These are phyloP conservation scores for Trichomalopsis sarcophagae DNA, from an alignment of 1,140 invertebrate species.

Conservation along the genomic window DNA sequence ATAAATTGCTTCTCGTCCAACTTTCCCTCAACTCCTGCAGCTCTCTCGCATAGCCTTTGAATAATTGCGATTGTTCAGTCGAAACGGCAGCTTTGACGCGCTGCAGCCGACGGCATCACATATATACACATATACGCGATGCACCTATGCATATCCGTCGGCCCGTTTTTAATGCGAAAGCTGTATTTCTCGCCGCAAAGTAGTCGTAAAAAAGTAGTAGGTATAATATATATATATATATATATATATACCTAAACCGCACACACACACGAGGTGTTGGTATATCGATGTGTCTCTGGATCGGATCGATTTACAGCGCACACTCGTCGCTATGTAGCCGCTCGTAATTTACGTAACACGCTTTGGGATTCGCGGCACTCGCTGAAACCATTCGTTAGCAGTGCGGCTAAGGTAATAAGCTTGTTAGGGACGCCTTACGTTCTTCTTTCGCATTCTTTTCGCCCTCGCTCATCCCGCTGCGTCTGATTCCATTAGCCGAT, in stretches of 20 bases:
- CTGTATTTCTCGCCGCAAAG: not conserved
- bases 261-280: too few relatives aligned
- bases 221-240: too few relatives aligned
- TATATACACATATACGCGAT: not conserved
- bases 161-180: not conserved
- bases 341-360: slow-evolving; percentile 40
- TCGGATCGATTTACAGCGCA: not conserved
- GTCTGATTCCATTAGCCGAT: slow-evolving; percentile 2
- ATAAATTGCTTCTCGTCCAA: too few relatives aligned
- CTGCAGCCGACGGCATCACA: not conserved
- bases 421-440: not conserved
- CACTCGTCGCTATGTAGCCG: not conserved
- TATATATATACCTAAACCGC: too few relatives aligned
- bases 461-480: not conserved
- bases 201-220: not conserved
- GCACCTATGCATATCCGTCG: not conserved
- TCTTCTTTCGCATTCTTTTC: not conserved
- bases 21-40: not conserved
- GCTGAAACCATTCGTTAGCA: slow-evolving; percentile 21
- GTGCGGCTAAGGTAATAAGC: slow-evolving; percentile 9
- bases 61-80: not conserved
- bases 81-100: too few relatives aligned
- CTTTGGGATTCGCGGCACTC: slow-evolving; percentile 23
- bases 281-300: too few relatives aligned
- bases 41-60: not conserved